These are phyloP conservation scores for Tauraco hartlaubi DNA, from an alignment of 2,797 vertebrate genomes.

Conservation along the genomic window DNA sequence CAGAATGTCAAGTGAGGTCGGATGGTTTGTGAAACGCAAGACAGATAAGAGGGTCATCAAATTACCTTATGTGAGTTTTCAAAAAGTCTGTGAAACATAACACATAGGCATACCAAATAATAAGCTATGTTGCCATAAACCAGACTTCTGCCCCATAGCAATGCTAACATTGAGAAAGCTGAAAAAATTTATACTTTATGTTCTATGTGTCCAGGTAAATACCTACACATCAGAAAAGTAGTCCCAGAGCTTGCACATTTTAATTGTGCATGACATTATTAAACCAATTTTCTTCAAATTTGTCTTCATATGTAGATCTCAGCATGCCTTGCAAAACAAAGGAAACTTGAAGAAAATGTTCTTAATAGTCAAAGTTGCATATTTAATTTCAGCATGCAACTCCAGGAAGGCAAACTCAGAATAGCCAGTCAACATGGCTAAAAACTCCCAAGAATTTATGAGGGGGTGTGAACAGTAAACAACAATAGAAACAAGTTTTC, in stretches of 20 bases:
- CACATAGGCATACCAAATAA: rapidly evolving
- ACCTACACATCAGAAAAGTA: neutral
- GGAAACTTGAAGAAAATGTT: neutral
- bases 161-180: neutral
- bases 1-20: neutral
- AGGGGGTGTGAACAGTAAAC: neutral
- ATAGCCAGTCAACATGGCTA: neutral
- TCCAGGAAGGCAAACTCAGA: neutral
- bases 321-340: neutral
- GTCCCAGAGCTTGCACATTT: neutral
- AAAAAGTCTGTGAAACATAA: neutral
- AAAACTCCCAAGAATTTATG: neutral
- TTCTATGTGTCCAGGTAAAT: neutral
- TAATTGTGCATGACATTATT: neutral
- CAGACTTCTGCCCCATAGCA: neutral
- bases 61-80: neutral
- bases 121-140: neutral
- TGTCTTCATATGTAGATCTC: neutral
- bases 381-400: neutral
- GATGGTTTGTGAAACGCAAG: neutral
- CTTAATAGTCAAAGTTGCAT: neutral
- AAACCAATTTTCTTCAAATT: neutral
- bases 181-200: neutral
- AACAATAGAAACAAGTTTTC: conserved; percentile 4
- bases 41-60: neutral